Evolutionary conservation across 2,797 vertebrate species (phyloP).

Genomic region (Sparidentex hasta): DNA sequence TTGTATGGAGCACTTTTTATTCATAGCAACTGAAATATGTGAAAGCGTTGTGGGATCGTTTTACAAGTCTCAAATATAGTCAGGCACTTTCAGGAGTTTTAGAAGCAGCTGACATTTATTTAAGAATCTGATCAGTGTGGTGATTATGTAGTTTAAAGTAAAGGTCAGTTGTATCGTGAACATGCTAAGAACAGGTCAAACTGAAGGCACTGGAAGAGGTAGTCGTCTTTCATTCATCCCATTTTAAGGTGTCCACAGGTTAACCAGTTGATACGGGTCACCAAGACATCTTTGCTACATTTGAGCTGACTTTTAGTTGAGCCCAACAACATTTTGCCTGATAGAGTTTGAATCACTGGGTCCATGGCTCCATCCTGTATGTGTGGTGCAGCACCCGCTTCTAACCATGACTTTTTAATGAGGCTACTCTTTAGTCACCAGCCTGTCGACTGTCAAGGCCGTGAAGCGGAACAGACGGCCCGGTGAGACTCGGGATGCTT

Average conservation of each 20-base stretch:
- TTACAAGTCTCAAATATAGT: background rate
- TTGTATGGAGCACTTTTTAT: background rate
- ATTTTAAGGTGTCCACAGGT: background rate
- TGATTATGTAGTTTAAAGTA: constrained; percentile 1
- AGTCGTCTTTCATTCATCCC: constrained; percentile 2
- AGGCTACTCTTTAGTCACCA: constrained; percentile 74
- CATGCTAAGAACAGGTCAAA: constrained; percentile 2
- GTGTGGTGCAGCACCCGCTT: constrained; percentile 40
- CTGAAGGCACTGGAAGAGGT: constrained; percentile 14
- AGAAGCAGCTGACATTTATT: constrained; percentile 27
- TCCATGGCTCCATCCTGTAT: constrained; percentile 8
- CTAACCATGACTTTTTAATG: constrained; percentile 80
- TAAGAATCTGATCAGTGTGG: constrained; percentile 2
- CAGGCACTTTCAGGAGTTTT: background rate
- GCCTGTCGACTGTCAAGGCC: constrained; percentile 62
- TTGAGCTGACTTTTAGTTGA: background rate
- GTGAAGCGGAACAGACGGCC: constrained; percentile 74
- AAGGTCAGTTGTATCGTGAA: constrained; percentile 29
- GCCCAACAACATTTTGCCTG: constrained; percentile 7
- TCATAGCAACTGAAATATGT: background rate
- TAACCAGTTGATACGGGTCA: constrained; percentile 1
- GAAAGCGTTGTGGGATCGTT: background rate
- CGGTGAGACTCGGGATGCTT: constrained; percentile 58
- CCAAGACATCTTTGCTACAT: background rate
- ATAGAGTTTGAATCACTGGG: constrained; percentile 6